These are phyloP conservation scores for Heloderma charlesbogerti DNA, from an alignment of 2,113 vertebrate species.

Conservation along the genomic window DNA sequence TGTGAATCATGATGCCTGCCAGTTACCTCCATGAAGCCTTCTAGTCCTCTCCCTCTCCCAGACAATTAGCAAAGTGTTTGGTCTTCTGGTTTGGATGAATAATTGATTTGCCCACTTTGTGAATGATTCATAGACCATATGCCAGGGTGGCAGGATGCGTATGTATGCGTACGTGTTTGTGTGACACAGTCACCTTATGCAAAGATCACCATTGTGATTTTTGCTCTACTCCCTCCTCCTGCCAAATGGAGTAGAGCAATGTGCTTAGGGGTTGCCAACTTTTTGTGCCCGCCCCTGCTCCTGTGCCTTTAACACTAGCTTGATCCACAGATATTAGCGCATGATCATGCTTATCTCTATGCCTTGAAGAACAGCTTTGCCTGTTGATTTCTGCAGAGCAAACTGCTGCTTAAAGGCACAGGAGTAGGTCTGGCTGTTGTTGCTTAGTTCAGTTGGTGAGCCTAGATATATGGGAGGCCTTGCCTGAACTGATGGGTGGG, in stretches of 20 bases:
- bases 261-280: rapidly evolving
- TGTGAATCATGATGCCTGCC: slow-evolving; percentile 22
- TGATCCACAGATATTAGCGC: not conserved
- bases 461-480: not conserved
- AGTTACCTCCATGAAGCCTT: slow-evolving; percentile 40
- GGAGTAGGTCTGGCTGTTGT: not conserved
- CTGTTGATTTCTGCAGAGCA: not conserved
- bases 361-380: not conserved
- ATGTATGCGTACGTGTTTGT: not conserved
- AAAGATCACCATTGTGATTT: slow-evolving; percentile 10
- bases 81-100: slow-evolving; percentile 86
- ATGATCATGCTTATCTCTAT: not conserved
- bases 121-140: slow-evolving; percentile 92
- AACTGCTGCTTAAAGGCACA: not conserved
- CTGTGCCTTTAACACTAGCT: not conserved
- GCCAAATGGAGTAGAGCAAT: not conserved
- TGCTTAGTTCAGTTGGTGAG: not conserved
- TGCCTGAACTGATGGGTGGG: not conserved
- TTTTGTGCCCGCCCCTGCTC: not conserved
- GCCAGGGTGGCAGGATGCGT: slow-evolving; percentile 58
- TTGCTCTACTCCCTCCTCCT: not conserved
- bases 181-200: slow-evolving; percentile 6
- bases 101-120: slow-evolving; percentile 84
- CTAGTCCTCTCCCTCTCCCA: slow-evolving; percentile 60
- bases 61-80: slow-evolving; percentile 86